A percentile compares a stretch with the other conserved stretches of the same genome.
These are phyloP conservation scores for Protomyctophum bolini DNA, from an alignment of 2,113 vertebrate genomes.

Conservation along the genomic window DNA sequence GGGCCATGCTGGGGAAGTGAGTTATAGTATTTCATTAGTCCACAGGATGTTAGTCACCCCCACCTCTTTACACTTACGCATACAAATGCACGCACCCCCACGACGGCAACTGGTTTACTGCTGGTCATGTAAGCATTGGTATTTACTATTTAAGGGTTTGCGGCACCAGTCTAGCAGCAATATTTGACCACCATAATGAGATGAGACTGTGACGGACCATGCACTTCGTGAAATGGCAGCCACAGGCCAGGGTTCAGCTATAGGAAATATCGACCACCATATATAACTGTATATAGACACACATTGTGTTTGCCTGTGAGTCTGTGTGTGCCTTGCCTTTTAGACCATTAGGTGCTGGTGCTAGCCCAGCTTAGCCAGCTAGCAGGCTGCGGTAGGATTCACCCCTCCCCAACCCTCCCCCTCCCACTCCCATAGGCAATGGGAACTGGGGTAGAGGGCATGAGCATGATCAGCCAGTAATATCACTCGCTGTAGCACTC, in stretches of 20 bases:
- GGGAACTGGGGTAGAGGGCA: conserved; percentile 67
- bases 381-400: conserved; percentile 24
- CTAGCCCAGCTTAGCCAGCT: conserved; percentile 7
- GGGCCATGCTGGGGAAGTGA: conserved; percentile 12
- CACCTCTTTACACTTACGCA: conserved; percentile 8
- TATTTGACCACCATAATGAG: no score
- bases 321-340: conserved; percentile 11
- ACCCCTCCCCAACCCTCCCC: conserved; percentile 22
- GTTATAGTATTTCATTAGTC: conserved; percentile 66
- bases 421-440: conserved; percentile 29
- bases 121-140: background rate
- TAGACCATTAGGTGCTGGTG: background rate
- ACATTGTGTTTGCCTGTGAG: no score
- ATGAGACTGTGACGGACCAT: no score
- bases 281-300: no score
- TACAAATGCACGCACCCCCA: conserved; percentile 8
- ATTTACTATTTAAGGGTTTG: no score
- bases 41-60: conserved; percentile 48
- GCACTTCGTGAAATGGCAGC: no score
- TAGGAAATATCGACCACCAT: no score
- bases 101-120: background rate
- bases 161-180: no score
- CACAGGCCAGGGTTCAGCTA: no score
- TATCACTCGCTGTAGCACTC: conserved; percentile 47
- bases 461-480: conserved; percentile 60